phyloP scores from a whole-genome alignment of 2,888 invertebrate species.

The Meliscaeva auricollis region DNA sequence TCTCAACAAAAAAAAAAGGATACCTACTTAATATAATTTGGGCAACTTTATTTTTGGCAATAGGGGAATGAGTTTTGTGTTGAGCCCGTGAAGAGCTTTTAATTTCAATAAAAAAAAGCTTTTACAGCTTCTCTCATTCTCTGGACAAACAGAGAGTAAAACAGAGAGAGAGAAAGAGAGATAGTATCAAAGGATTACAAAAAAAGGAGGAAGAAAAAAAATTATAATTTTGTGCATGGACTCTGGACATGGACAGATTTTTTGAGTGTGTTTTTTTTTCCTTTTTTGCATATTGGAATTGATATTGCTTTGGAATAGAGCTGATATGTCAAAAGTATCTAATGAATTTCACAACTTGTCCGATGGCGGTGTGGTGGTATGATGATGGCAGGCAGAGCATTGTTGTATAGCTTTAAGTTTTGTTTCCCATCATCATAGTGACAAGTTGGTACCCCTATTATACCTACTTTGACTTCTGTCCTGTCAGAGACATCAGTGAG shows the following conservation, averaged over 20 bases:
- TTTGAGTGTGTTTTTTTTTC: neutral
- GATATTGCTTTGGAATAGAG: conserved; percentile 38
- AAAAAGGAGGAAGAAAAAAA: neutral
- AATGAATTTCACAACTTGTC: conserved; percentile 49
- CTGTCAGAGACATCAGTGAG: neutral
- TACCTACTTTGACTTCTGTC: conserved; percentile 9
- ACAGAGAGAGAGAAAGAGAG: neutral
- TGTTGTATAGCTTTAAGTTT: conserved; percentile 26
- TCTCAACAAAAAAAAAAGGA: conserved; percentile 32
- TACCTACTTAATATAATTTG: neutral
- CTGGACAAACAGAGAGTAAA: neutral
- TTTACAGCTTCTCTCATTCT: conserved; percentile 7
- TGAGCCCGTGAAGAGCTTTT: neutral
- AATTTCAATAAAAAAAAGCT: neutral
- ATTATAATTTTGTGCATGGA: conserved; percentile 5
- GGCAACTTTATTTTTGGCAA: conserved; percentile 24
- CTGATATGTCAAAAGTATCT: conserved; percentile 64
- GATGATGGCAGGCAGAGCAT: neutral
- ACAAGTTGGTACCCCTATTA: neutral
- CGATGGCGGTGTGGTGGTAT: neutral
- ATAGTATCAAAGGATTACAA: neutral
- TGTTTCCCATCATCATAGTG: neutral
- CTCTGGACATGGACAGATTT: conserved; percentile 13
- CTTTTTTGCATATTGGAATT: neutral
- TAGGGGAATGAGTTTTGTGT: conserved; percentile 5